These are phyloP conservation scores for Therioaphis trifolii DNA, from an alignment of 2,888 invertebrate genomes.

Conservation along the genomic window DNA sequence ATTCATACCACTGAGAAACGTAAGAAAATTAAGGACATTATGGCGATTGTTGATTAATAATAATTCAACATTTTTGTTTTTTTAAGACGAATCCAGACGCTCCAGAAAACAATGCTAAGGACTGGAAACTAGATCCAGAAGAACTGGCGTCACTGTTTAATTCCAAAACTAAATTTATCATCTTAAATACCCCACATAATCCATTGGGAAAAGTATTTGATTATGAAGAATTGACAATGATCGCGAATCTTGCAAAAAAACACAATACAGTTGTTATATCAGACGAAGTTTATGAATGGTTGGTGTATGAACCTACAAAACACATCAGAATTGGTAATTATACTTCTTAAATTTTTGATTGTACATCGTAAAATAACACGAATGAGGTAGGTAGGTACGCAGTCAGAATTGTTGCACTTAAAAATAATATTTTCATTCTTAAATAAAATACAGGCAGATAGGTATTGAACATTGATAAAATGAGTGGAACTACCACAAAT, in stretches of 20 bases:
- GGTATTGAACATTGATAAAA: too few species aligned
- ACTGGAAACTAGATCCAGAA: constrained; percentile 88
- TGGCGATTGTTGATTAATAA: background rate
- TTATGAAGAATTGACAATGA: constrained; percentile 76
- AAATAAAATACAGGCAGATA: too few species aligned
- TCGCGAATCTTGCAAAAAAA: constrained; percentile 90
- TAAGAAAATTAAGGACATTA: constrained; percentile 69
- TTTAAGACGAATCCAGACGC: constrained; percentile 30
- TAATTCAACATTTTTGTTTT: background rate
- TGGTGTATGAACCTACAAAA: constrained; percentile 84
- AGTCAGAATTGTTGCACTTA: too few species aligned
- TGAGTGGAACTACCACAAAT: too few species aligned
- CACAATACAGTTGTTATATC: constrained; percentile 91
- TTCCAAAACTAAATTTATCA: constrained; percentile 89
- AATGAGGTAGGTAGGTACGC: too few species aligned
- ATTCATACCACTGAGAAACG: constrained; percentile 87
- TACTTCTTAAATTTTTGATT: background rate
- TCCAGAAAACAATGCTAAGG: constrained; percentile 75
- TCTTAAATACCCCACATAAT: constrained; percentile 98
- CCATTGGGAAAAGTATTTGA: constrained; percentile 93
- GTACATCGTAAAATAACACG: too few species aligned
- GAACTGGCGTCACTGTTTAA: constrained; percentile 86
- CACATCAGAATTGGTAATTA: constrained; percentile 89
- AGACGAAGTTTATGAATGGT: constrained; percentile 99
- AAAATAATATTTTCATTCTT: too few species aligned